Evolutionary conservation across 2,797 vertebrate species (phyloP).

Genomic region (Serranus cabrilla): DNA sequence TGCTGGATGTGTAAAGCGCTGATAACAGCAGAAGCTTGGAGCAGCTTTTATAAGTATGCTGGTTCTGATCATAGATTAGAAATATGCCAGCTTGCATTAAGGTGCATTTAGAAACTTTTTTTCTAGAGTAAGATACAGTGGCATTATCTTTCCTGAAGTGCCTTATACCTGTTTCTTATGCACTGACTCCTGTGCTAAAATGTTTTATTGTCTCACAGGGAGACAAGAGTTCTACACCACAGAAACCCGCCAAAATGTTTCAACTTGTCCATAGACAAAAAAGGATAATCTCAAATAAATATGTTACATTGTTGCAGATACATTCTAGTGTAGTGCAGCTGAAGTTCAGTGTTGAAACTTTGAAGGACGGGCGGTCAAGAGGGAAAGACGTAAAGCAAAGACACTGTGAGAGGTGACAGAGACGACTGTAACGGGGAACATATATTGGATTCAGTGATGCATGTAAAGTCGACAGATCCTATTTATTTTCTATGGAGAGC

Average conservation of each 20-base stretch:
- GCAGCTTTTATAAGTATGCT: neutral
- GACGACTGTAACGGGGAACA: neutral
- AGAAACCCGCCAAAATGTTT: neutral
- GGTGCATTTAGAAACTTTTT: neutral
- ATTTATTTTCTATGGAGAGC: no score
- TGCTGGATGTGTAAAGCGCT: neutral
- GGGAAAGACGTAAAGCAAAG: neutral
- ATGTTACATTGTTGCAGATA: no score
- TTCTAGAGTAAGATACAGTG: neutral
- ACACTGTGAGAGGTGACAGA: neutral
- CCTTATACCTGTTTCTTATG: neutral
- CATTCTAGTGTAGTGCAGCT: neutral
- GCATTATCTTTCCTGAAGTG: neutral
- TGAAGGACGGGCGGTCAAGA: neutral
- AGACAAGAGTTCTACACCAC: neutral
- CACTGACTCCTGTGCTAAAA: neutral
- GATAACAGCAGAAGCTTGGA: constrained; percentile 6
- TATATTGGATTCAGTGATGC: no score
- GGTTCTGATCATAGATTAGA: constrained; percentile 10
- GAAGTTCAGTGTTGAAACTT: neutral
- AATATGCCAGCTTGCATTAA: constrained; percentile 3
- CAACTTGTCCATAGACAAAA: neutral
- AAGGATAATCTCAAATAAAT: neutral
- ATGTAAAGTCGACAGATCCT: no score
- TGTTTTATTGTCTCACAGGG: neutral